Evolutionary conservation across 2,113 vertebrate genomes (phyloP).

Genomic region (Aptenodytes forsteri): DNA sequence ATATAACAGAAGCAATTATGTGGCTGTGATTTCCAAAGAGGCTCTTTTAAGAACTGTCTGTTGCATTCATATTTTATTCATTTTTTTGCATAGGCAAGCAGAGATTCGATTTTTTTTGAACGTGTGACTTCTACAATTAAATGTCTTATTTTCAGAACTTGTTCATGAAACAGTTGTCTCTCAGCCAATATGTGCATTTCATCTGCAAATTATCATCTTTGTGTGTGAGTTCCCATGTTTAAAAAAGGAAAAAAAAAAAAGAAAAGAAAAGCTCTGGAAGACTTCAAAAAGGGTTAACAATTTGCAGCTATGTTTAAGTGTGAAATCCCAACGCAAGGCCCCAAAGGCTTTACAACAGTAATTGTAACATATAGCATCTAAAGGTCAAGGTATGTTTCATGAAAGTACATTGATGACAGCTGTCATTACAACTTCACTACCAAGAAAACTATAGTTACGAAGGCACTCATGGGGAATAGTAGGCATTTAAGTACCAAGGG

Average conservation of each 20-base stretch:
- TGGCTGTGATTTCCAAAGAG: not conserved
- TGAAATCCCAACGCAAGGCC: conserved; percentile 16
- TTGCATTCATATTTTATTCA: not conserved
- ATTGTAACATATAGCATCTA: conserved; percentile 50
- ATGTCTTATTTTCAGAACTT: not conserved
- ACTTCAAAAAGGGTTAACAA: conserved; percentile 33
- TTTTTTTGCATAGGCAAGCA: not conserved
- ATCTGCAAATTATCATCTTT: not conserved
- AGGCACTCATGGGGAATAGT: conserved; percentile 51
- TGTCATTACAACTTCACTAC: conserved; percentile 68
- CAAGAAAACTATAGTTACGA: conserved; percentile 45
- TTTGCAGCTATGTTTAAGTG: conserved; percentile 13
- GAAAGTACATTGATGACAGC: conserved; percentile 59
- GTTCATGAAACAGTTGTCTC: not conserved
- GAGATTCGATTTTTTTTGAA: not conserved
- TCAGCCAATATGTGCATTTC: not conserved
- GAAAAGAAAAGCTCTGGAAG: not conserved
- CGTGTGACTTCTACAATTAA: not conserved
- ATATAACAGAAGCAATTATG: not conserved
- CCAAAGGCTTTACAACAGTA: conserved; percentile 13
- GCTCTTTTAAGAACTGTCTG: not conserved
- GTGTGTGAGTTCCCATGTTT: not conserved
- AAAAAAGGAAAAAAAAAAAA: not conserved
- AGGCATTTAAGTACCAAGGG: conserved; percentile 37
- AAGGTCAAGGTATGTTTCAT: conserved; percentile 65